These are phyloP conservation scores for Python bivittatus DNA, from an alignment of 2,113 vertebrate species.

Conservation along the genomic window DNA sequence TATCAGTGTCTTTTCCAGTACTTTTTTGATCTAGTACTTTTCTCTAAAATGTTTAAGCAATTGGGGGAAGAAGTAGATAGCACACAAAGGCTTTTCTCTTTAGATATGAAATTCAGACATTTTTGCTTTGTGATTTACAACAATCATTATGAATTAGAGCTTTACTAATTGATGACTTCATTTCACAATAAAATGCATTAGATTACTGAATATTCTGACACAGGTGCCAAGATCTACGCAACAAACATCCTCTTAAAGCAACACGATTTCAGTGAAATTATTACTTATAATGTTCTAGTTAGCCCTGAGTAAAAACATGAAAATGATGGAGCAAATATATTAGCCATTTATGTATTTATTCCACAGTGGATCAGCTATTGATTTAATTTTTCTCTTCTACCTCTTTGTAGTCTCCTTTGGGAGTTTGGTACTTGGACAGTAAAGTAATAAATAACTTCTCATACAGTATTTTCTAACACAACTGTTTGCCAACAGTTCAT, in stretches of 20 bases:
- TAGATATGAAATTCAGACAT: neutral
- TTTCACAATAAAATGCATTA: neutral
- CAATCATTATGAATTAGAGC: neutral
- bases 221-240: neutral
- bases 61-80: neutral
- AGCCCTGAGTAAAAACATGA: neutral
- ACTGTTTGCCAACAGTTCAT: neutral
- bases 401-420: neutral
- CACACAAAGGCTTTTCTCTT: neutral
- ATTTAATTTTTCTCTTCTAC: neutral
- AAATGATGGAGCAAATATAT: neutral
- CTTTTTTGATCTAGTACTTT: neutral
- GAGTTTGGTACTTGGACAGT: neutral
- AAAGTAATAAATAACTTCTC: neutral
- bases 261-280: neutral
- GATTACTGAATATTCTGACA: too few species aligned
- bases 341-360: neutral
- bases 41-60: neutral
- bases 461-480: neutral
- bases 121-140: neutral
- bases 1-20: neutral
- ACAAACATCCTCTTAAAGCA: neutral
- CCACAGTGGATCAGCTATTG: neutral
- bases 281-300: neutral
- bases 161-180: neutral